phyloP scores from a whole-genome alignment of 2,113 vertebrate species.

The Rutilus rutilus region DNA sequence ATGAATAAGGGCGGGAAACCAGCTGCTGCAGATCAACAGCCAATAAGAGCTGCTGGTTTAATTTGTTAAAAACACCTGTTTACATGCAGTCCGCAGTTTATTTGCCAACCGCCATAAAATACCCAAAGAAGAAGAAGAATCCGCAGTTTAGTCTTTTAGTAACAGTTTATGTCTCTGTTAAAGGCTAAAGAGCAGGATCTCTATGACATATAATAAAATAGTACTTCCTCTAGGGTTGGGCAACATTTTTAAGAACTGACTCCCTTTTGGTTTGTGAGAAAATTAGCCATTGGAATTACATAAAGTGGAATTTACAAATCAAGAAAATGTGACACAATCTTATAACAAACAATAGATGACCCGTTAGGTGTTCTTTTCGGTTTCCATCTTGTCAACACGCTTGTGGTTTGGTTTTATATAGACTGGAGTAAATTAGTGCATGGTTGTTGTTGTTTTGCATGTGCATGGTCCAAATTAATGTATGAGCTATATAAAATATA shows the following conservation, averaged over 20 bases:
- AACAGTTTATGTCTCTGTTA: neutral
- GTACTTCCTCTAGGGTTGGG: neutral
- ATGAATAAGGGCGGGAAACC: slow-evolving; percentile 54
- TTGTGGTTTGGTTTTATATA: neutral
- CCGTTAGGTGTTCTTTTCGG: no score
- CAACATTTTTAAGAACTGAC: neutral
- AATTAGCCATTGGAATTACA: neutral
- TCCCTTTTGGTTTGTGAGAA: neutral
- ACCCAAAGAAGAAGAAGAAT: no score
- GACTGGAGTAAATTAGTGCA: neutral
- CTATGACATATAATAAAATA: neutral
- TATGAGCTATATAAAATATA: neutral
- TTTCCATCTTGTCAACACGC: no score
- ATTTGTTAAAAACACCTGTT: neutral
- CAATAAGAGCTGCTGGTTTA: neutral
- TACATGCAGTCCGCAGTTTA: neutral
- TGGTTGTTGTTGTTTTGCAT: neutral
- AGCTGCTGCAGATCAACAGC: slow-evolving; percentile 3
- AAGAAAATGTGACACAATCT: neutral
- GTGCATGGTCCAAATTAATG: neutral
- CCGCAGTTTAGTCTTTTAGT: no score
- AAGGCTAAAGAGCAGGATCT: neutral
- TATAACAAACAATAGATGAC: neutral
- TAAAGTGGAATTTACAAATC: neutral
- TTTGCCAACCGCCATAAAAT: no score